Evolutionary conservation across 2,113 vertebrate species (phyloP).

Genomic region (Clarias gariepinus): DNA sequence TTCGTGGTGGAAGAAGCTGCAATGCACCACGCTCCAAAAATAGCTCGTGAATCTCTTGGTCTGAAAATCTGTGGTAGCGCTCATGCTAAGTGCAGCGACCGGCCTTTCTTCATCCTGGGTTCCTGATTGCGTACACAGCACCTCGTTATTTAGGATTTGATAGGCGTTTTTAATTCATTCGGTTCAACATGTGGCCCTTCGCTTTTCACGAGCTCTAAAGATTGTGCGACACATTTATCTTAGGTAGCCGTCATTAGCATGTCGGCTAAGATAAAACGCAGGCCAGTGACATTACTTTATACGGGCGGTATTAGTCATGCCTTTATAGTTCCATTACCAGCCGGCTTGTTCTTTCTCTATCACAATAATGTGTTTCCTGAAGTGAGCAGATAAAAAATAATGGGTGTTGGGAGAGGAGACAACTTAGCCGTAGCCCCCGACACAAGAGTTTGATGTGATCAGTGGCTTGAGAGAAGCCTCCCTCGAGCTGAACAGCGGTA

Average conservation of each 20-base stretch:
- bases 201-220: conserved; percentile 34
- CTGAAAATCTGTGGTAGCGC: neutral
- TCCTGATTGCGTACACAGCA: conserved; percentile 39
- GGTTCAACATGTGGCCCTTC: conserved; percentile 27
- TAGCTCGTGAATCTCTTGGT: conserved; percentile 23
- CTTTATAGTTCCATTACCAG: conserved; percentile 74
- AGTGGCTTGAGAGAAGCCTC: conserved; percentile 36
- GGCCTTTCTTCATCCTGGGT: conserved; percentile 42
- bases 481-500: conserved; percentile 27
- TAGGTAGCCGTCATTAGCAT: conserved; percentile 60
- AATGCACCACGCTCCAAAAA: conserved; percentile 8
- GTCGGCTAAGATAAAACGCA: conserved; percentile 42
- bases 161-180: conserved; percentile 18
- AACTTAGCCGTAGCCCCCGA: conserved; percentile 39
- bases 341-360: conserved; percentile 71
- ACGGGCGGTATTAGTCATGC: conserved; percentile 73
- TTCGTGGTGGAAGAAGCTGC: neutral
- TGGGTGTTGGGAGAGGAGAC: conserved; percentile 64
- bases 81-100: conserved; percentile 9
- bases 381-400: conserved; percentile 77
- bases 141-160: conserved; percentile 58
- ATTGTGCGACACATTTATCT: conserved; percentile 48
- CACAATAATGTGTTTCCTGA: conserved; percentile 73
- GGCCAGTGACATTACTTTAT: conserved; percentile 63
- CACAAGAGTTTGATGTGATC: conserved; percentile 23